These are phyloP conservation scores for Trematocara nigrifrons DNA, from an alignment of 2,113 vertebrate genomes.

Conservation along the genomic window DNA sequence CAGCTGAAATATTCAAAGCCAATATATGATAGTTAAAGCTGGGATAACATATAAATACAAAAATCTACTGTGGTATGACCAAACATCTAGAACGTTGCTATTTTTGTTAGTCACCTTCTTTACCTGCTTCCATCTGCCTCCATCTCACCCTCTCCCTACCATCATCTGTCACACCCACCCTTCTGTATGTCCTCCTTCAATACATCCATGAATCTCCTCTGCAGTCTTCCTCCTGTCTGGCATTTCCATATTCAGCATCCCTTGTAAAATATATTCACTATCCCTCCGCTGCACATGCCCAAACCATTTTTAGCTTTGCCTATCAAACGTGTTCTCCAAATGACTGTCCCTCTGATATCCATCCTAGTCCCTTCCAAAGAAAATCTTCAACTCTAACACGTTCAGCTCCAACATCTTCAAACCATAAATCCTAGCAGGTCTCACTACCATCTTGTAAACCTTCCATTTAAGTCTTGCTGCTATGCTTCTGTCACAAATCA, in stretches of 20 bases:
- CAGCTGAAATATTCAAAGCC: not conserved
- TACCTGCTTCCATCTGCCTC: not conserved
- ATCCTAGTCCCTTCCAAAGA: not conserved
- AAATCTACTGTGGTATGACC: not conserved
- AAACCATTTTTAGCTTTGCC: not conserved
- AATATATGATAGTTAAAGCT: not conserved
- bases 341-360: not conserved
- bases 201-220: not conserved
- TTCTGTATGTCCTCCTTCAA: not conserved
- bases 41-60: not conserved
- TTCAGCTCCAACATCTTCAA: not conserved
- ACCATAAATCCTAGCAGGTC: fast-evolving
- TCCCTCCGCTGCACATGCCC: not conserved
- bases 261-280: not conserved
- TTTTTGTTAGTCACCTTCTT: not conserved
- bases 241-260: not conserved
- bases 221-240: not conserved
- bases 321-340: not conserved
- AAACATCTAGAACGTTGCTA: not conserved
- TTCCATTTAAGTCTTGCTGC: not conserved
- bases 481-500: not conserved
- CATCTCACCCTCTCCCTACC: not conserved
- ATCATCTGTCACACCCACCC: not conserved
- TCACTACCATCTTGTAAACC: not conserved
- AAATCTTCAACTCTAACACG: not conserved